phyloP scores from a whole-genome alignment of 2,113 vertebrate species.

The Cricetomys ansorgei region DNA sequence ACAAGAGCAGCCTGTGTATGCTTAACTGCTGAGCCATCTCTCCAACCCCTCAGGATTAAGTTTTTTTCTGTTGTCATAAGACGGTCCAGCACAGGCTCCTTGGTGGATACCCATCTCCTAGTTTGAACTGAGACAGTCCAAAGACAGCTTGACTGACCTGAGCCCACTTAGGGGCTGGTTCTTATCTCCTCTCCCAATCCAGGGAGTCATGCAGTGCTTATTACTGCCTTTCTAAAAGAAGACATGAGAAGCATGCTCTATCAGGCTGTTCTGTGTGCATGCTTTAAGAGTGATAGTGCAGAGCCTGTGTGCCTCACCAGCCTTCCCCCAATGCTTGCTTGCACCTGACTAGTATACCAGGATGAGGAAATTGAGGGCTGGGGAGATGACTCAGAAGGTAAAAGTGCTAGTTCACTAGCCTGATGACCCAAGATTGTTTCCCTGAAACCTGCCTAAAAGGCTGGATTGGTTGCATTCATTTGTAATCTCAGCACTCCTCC shows the following conservation, averaged over 20 bases:
- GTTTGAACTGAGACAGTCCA: neutral
- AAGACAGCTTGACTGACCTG: neutral
- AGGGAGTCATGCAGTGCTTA: neutral
- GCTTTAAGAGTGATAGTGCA: neutral
- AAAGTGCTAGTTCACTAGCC: neutral
- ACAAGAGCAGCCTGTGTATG: neutral
- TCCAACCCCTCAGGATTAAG: neutral
- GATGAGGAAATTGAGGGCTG: neutral
- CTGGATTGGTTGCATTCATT: neutral
- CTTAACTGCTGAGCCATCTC: neutral
- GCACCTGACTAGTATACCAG: neutral
- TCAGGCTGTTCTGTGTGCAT: neutral
- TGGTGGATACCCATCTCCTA: neutral
- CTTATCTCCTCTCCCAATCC: neutral
- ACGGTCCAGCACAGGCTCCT: neutral
- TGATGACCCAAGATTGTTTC: too few relatives aligned
- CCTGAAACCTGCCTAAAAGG: neutral
- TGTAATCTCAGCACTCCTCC: neutral
- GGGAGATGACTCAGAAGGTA: neutral
- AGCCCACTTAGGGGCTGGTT: neutral
- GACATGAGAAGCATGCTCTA: neutral
- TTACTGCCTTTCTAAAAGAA: neutral
- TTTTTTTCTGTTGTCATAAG: neutral
- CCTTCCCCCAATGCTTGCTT: neutral
- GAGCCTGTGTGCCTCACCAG: neutral